A percentile compares a stretch with the other conserved stretches of the same genome.
These are phyloP conservation scores for Takifugu rubripes DNA, from an alignment of 2,797 vertebrate genomes.

Conservation along the genomic window DNA sequence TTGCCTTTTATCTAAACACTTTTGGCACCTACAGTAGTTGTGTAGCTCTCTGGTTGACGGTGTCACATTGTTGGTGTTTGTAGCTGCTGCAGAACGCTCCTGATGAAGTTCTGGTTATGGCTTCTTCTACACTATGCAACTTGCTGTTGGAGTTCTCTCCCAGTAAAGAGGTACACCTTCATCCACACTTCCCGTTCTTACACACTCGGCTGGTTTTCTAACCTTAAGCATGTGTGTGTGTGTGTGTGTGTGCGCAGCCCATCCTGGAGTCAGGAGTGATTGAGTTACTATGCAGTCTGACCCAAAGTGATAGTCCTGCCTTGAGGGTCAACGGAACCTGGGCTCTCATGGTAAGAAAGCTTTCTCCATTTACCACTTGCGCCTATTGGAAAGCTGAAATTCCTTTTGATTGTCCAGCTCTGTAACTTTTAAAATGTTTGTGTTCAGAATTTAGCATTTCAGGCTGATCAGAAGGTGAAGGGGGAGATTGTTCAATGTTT, in stretches of 20 bases:
- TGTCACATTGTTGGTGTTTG: not conserved
- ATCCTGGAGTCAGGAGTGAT: slow-evolving; percentile 98
- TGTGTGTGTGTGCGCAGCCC: slow-evolving; percentile 75
- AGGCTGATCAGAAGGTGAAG: slow-evolving; percentile 98
- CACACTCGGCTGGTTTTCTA: not conserved
- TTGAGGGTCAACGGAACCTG: slow-evolving; percentile 98
- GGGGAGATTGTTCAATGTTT: slow-evolving; percentile 92
- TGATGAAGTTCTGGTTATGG: slow-evolving; percentile 96
- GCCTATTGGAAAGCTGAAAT: not conserved
- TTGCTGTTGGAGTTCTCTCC: slow-evolving; percentile 98
- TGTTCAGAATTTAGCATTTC: slow-evolving; percentile 96
- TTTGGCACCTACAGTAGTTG: not conserved
- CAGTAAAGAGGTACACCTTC: slow-evolving; percentile 91
- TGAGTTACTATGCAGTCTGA: slow-evolving; percentile 96
- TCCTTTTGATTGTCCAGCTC: not conserved
- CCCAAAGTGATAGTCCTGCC: slow-evolving; percentile 95
- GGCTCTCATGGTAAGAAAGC: slow-evolving; percentile 92
- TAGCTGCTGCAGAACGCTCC: slow-evolving; percentile 98
- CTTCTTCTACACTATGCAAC: slow-evolving; percentile 98
- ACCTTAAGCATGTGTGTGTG: not conserved
- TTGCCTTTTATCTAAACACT: too few species aligned
- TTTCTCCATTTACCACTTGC: not conserved
- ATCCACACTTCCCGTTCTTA: not conserved
- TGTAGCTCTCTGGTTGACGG: not conserved
- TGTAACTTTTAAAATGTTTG: slow-evolving; percentile 4